Percentiles rank a stretch among this genome's conserved stretches.
Conservation (phyloP, 2,113 vertebrate genomes). For the Aspidoscelis tigris region DNA sequence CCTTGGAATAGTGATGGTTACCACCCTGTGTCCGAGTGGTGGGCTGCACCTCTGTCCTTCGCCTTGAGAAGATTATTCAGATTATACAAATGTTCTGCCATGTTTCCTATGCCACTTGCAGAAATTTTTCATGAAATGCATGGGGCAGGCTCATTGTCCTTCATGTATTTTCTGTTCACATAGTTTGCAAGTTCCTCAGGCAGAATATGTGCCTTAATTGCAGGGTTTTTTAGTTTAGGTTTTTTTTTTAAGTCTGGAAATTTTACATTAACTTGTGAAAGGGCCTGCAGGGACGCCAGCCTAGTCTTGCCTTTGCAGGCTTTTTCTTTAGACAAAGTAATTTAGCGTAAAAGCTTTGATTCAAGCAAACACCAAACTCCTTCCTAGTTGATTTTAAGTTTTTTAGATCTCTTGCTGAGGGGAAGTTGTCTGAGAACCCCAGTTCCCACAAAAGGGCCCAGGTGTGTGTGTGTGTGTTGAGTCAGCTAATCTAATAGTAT, state of each 20-base stretch:
- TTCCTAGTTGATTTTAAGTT: background rate
- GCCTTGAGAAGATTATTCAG: too few relatives aligned
- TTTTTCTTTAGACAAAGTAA: background rate
- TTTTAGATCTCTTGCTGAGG: background rate
- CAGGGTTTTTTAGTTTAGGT: background rate
- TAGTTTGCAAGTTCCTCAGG: too few relatives aligned
- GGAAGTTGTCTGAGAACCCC: background rate
- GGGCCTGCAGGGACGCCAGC: background rate
- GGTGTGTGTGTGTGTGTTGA: background rate
- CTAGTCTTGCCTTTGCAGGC: background rate
- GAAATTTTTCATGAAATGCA: too few relatives aligned
- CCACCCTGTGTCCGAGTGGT: too few relatives aligned
- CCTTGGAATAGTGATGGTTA: too few relatives aligned
- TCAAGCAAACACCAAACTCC: background rate
- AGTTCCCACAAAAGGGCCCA: background rate
- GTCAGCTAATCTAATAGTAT: background rate
- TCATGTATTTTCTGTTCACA: too few relatives aligned
- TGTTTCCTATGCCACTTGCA: too few relatives aligned
- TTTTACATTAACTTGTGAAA: background rate
- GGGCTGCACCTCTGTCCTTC: too few relatives aligned
- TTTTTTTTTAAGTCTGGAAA: background rate
- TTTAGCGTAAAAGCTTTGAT: background rate
- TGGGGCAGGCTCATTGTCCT: too few relatives aligned
- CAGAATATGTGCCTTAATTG: too few relatives aligned
- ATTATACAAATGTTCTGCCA: too few relatives aligned